Evolutionary conservation across 2,888 invertebrate species (phyloP).

Genomic region (Exephanes ischioxanthus): DNA sequence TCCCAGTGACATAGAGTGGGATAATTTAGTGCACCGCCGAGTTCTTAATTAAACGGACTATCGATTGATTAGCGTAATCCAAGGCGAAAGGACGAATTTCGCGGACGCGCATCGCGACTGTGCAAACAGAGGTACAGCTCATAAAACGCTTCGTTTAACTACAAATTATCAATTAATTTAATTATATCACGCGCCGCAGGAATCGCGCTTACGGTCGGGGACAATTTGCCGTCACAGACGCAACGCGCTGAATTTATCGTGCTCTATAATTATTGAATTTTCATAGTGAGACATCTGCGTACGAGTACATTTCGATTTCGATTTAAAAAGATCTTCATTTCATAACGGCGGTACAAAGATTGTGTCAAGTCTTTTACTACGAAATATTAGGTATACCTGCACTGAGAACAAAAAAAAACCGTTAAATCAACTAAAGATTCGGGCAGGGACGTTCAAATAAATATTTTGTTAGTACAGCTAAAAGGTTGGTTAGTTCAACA

Average conservation of each 20-base stretch:
- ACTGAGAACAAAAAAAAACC: too few relatives aligned
- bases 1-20: slow-evolving; percentile 1
- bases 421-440: too few relatives aligned
- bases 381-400: too few relatives aligned
- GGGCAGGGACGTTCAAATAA: too few relatives aligned
- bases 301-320: neutral
- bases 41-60: slow-evolving; percentile 55
- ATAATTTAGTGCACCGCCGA: slow-evolving; percentile 53
- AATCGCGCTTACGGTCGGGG: neutral
- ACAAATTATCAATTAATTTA: neutral
- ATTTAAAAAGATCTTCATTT: too few relatives aligned
- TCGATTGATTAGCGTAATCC: neutral
- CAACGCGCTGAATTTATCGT: neutral
- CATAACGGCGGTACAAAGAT: too few relatives aligned
- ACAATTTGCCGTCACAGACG: neutral
- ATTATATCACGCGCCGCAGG: neutral
- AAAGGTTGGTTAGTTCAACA: too few relatives aligned
- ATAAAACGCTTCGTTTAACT: slow-evolving; percentile 3
- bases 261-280: neutral
- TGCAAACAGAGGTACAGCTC: slow-evolving; percentile 23
- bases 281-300: neutral
- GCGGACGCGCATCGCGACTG: neutral
- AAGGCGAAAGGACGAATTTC: neutral
- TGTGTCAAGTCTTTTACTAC: too few relatives aligned
- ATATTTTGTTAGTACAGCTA: too few relatives aligned